Evolutionary conservation across 2,888 invertebrate species (phyloP).

Genomic region (Tethea ocularis): DNA sequence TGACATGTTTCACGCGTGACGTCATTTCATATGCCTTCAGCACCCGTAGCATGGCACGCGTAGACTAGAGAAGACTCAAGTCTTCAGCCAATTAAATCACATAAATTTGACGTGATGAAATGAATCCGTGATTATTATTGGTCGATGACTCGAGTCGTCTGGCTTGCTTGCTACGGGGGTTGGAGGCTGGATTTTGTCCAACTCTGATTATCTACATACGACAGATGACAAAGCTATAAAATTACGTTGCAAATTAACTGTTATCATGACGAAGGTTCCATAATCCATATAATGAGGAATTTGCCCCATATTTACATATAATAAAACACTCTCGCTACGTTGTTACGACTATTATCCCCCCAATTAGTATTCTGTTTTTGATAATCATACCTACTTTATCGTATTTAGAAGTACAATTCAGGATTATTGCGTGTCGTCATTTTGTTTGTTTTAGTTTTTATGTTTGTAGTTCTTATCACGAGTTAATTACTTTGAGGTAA

Average conservation of each 20-base stretch:
- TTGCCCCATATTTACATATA: slow-evolving; percentile 30
- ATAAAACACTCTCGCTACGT: slow-evolving; percentile 14
- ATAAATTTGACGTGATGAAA: too few relatives aligned
- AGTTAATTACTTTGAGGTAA: not conserved
- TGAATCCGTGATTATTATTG: too few relatives aligned
- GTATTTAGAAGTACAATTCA: slow-evolving; percentile 52
- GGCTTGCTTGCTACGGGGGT: too few relatives aligned
- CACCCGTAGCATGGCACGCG: too few relatives aligned
- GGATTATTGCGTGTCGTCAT: slow-evolving; percentile 34
- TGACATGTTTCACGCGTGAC: too few relatives aligned
- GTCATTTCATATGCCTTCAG: too few relatives aligned
- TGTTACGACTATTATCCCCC: slow-evolving; percentile 18
- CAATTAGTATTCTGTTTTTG: slow-evolving; percentile 40
- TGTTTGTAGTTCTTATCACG: slow-evolving; percentile 12
- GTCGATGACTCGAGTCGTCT: too few relatives aligned
- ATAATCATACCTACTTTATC: slow-evolving; percentile 34
- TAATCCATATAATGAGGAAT: slow-evolving; percentile 45
- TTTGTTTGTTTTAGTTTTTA: slow-evolving; percentile 23
- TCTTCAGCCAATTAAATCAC: too few relatives aligned
- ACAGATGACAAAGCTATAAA: too few relatives aligned
- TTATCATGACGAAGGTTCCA: not conserved
- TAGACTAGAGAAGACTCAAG: too few relatives aligned
- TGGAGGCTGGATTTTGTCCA: not conserved
- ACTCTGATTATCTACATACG: too few relatives aligned
- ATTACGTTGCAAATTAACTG: not conserved